Percentiles rank a stretch among this genome's conserved stretches.
Conservation (phyloP, 2,888 invertebrate species). For the Drosophila emarginata region DNA sequence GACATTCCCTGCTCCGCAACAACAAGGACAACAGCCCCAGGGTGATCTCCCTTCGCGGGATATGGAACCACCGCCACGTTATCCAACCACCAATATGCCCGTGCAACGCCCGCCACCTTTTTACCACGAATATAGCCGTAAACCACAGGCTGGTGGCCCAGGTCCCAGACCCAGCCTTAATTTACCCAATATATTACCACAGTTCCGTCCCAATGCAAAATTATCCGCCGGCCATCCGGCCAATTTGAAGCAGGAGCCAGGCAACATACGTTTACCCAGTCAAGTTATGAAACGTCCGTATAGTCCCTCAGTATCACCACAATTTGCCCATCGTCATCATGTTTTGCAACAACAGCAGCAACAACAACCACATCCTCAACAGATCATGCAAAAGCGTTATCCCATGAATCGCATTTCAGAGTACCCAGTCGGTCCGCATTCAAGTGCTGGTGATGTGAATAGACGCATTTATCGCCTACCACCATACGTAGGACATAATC, state of each 20-base stretch:
- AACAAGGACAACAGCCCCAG: conserved; percentile 14
- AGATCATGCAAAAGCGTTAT: conserved; percentile 68
- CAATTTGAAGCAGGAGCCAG: conserved; percentile 77
- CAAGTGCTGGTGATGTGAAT: conserved; percentile 70
- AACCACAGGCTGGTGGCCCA: conserved; percentile 61
- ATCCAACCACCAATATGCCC: conserved; percentile 49
- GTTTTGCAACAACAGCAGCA: conserved; percentile 71
- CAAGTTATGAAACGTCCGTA: conserved; percentile 68
- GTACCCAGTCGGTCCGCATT: conserved; percentile 62
- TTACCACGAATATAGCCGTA: conserved; percentile 79
- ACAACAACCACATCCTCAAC: conserved; percentile 54
- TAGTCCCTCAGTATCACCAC: conserved; percentile 68
- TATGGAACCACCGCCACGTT: conserved; percentile 79
- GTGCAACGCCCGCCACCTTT: conserved; percentile 49
- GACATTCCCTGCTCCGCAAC: conserved; percentile 54
- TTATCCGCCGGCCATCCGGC: conserved; percentile 83
- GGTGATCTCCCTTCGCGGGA: conserved; percentile 79
- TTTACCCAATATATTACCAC: conserved; percentile 88
- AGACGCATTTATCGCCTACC: conserved; percentile 80
- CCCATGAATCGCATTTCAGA: conserved; percentile 78
- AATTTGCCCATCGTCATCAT: conserved; percentile 79
- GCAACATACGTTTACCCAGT: conserved; percentile 76
- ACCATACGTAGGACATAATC: conserved; percentile 50
- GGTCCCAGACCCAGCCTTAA: conserved; percentile 64
- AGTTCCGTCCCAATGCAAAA: conserved; percentile 88